Evolutionary conservation across 2,113 vertebrate genomes (phyloP).

Genomic region (Spea multiplicata): DNA sequence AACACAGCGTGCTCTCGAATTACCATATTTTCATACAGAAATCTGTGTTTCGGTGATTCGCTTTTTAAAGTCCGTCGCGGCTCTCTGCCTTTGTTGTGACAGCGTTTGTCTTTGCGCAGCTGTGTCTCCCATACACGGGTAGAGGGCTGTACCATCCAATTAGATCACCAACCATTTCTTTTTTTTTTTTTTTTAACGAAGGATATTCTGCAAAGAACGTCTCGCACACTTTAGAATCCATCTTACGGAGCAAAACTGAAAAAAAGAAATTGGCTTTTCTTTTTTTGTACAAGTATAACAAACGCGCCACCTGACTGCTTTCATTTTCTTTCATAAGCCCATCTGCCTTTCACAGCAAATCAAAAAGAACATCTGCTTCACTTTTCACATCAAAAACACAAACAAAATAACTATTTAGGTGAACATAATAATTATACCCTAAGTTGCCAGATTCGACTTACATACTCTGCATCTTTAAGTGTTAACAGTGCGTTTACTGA

Average conservation of each 20-base stretch:
- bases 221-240: not conserved
- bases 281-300: conserved; percentile 32
- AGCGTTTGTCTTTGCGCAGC: conserved; percentile 34
- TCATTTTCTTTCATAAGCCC: conserved; percentile 19
- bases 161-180: not conserved
- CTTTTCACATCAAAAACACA: not conserved
- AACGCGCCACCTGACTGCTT: conserved; percentile 24
- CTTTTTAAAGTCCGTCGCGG: conserved; percentile 13
- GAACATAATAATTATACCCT: not conserved
- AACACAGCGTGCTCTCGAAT: conserved; percentile 17
- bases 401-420: not conserved
- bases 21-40: conserved; percentile 34
- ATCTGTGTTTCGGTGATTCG: conserved; percentile 21
- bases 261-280: not conserved
- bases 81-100: conserved; percentile 43
- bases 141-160: conserved; percentile 33
- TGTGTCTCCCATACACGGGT: conserved; percentile 27
- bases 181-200: conserved; percentile 2
- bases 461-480: too few species aligned
- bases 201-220: not conserved
- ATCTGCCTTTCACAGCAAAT: conserved; percentile 5
- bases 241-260: too few species aligned
- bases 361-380: conserved; percentile 14
- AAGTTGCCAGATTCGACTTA: not conserved
- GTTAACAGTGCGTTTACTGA: too few species aligned